Conservation (phyloP, 2,888 invertebrate genomes). For the Nemoura dubitans region DNA sequence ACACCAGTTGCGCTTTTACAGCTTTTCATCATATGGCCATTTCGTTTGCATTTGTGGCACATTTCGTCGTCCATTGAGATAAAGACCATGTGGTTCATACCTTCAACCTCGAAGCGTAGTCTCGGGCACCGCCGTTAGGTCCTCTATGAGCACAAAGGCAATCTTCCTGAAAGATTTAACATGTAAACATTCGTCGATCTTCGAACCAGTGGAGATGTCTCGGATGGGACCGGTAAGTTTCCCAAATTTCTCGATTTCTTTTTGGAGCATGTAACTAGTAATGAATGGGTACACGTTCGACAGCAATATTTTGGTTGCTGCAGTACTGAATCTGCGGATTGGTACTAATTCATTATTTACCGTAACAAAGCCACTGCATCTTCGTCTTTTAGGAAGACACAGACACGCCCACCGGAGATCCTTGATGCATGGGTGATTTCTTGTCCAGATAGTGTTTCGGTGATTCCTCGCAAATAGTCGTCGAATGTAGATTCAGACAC, state of each 20-base stretch:
- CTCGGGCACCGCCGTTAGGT: neutral
- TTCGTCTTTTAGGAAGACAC: too few species aligned
- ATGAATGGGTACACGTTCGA: conserved; percentile 1
- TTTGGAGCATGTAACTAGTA: neutral
- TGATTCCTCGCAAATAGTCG: too few species aligned
- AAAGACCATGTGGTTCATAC: too few species aligned
- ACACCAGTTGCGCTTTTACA: too few species aligned
- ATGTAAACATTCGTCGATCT: neutral
- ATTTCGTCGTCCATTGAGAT: too few species aligned
- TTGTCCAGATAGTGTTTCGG: too few species aligned
- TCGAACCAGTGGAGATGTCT: neutral
- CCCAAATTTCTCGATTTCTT: neutral
- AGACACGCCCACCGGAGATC: too few species aligned
- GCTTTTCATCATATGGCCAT: too few species aligned
- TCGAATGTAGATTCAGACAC: too few species aligned
- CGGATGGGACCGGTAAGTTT: neutral
- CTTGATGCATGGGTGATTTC: too few species aligned
- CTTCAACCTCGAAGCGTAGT: neutral
- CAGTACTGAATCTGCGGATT: neutral
- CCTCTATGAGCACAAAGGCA: conserved; percentile 1
- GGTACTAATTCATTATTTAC: neutral
- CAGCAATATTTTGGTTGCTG: neutral
- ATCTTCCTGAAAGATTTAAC: neutral
- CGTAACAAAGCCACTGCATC: neutral
- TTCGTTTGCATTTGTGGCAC: too few species aligned